Evolutionary conservation across 1,140 invertebrate genomes (phyloP), one percentile per base, ranked within the genome.

Genomic region (Psix sp.): DNA sequence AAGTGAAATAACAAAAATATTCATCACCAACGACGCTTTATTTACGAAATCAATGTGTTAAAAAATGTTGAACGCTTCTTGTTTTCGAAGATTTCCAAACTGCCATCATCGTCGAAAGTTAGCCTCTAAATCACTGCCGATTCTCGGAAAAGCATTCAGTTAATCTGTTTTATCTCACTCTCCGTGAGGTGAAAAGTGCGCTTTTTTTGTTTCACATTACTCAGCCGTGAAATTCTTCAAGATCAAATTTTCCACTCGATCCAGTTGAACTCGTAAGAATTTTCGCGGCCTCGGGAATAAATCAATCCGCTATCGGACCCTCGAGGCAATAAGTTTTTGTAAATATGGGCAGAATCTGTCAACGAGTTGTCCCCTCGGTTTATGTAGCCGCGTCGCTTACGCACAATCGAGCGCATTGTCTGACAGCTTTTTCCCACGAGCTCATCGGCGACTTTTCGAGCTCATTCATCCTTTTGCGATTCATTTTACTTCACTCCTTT

Each of bases 361-460:
- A 29, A 7, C 26, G n/a, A 29, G 26, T 29, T n/a, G 26, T 7
- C 26, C 26, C 26, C 26, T 29, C n/a, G 26, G 26, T 10, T 7
- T 29, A 29, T 10, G n/a, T 29, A 29, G 26, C 7, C 38, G 17
- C 38, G 16, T 20, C 14, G 6, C 13, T 15, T 21, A 16, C 18
- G 24, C 60, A 56, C 45, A 67, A 51, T 38, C 36, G 17, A 5
- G n/a, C 29, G 7, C 38, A 67, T 67, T 67, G 52, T 56, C 43
- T 36, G 43, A 13, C 46, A 21, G 17, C 39, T 56, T 59, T 68
- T 68, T 57, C 63, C 63, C 63, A 68, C 63, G 63, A 59, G 36
- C 45, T 57, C 52, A 68, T 68, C 52, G 63, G 10, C 54, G 63
- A 68, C 52, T 59, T 68, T 68, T 21, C 54, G 54, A 68, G 38